These are phyloP conservation scores for Acholoe squamosa DNA, from an alignment of 2,888 invertebrate species.

Conservation along the genomic window DNA sequence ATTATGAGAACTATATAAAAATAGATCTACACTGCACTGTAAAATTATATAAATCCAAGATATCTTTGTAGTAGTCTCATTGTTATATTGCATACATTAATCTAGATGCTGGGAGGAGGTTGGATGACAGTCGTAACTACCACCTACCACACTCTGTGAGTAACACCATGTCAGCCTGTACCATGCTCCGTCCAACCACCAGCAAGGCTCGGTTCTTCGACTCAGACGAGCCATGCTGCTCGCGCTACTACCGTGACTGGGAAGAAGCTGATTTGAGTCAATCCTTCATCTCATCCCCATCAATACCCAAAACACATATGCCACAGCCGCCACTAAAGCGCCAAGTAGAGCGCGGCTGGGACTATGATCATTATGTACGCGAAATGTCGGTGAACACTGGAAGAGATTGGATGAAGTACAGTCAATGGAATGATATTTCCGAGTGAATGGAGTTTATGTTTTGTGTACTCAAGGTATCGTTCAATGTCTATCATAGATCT, in stretches of 20 bases:
- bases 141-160: constrained; percentile 76
- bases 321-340: constrained; percentile 76
- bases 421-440: constrained; percentile 81
- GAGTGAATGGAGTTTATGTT: not conserved
- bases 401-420: constrained; percentile 77
- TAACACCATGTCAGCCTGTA: constrained; percentile 77
- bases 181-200: constrained; percentile 73
- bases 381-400: constrained; percentile 79
- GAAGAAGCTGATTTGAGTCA: constrained; percentile 66
- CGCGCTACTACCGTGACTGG: constrained; percentile 69
- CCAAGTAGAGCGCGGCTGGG: constrained; percentile 79
- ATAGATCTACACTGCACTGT: no score
- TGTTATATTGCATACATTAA: no score
- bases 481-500: no score
- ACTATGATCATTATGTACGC: constrained; percentile 75
- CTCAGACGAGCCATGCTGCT: constrained; percentile 72
- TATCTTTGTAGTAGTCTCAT: no score
- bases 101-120: not conserved
- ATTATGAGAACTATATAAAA: no score
- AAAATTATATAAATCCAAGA: no score
- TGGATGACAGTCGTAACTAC: not conserved
- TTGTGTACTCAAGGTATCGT: not conserved
- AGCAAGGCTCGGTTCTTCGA: constrained; percentile 62
- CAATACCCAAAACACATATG: constrained; percentile 82
- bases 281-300: constrained; percentile 77